These are phyloP conservation scores for Orestias chungarensis DNA, from an alignment of 2,797 vertebrate genomes.

Conservation along the genomic window DNA sequence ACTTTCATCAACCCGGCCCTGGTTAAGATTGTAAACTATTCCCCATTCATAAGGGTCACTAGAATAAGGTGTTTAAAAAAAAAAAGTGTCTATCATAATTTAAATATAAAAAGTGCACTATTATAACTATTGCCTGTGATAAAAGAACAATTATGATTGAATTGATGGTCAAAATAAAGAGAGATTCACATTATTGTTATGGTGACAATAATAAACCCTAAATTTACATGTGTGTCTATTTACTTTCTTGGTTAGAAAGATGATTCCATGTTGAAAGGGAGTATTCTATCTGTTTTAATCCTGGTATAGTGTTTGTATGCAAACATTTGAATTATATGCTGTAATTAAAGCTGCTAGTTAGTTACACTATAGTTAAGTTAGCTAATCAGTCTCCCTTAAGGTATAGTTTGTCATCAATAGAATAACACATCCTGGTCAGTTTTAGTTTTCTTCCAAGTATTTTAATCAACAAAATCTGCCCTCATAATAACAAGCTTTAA, in stretches of 20 bases:
- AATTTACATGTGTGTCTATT: constrained; percentile 73
- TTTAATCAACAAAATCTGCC: neutral
- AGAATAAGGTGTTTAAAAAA: constrained; percentile 81
- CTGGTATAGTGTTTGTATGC: neutral
- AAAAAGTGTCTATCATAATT: constrained; percentile 84
- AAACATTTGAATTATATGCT: neutral
- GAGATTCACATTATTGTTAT: constrained; percentile 83
- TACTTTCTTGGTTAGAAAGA: constrained; percentile 46
- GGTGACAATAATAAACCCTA: constrained; percentile 82
- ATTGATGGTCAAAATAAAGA: constrained; percentile 83
- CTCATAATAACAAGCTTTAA: neutral
- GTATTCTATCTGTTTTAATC: neutral
- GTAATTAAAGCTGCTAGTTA: neutral
- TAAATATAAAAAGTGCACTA: constrained; percentile 86
- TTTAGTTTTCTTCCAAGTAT: neutral
- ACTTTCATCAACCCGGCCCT: constrained; percentile 77
- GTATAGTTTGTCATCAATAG: neutral
- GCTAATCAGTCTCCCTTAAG: neutral
- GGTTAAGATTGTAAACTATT: constrained; percentile 85
- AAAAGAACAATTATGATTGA: constrained; percentile 82
- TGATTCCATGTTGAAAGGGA: neutral
- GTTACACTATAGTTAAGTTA: no score
- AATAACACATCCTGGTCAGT: neutral
- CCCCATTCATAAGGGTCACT: constrained; percentile 81
- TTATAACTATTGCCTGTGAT: constrained; percentile 86